Conservation (phyloP, 2,113 vertebrate genomes). For the Rhinopomastus cyanomelas region DNA sequence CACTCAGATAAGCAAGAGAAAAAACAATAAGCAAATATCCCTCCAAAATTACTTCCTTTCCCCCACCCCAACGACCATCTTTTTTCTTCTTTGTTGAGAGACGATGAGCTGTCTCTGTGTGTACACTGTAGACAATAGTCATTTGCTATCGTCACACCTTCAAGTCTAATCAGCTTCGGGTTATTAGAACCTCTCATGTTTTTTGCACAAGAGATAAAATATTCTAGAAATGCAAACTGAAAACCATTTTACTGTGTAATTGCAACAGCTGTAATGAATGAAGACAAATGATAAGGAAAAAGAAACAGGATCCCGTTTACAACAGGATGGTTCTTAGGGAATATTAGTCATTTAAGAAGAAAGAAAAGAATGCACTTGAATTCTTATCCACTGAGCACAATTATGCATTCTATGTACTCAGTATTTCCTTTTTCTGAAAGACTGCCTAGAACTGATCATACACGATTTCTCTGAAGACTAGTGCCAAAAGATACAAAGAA, state of each 20-base stretch:
- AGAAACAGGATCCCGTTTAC: constrained; percentile 8
- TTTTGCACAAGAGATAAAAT: constrained; percentile 20
- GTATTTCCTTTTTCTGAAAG: constrained; percentile 6
- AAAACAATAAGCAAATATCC: background rate
- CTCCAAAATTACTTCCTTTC: constrained; percentile 3
- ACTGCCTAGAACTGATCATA: background rate
- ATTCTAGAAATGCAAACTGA: background rate
- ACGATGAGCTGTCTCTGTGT: background rate
- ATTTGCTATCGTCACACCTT: constrained; percentile 21
- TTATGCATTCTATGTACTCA: constrained; percentile 22
- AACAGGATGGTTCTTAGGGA: background rate
- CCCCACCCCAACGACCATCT: background rate
- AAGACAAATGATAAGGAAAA: constrained; percentile 35
- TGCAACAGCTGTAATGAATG: constrained; percentile 34
- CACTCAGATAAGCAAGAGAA: constrained; percentile 13
- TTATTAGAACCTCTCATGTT: background rate
- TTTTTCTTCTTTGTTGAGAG: background rate
- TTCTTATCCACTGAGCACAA: background rate
- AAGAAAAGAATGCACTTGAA: constrained; percentile 4
- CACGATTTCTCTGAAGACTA: background rate
- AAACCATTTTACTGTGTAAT: constrained; percentile 1
- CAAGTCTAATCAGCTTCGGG: background rate
- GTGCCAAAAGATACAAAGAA: background rate
- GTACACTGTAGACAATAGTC: background rate
- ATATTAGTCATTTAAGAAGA: constrained; percentile 10